Conservation (phyloP, 1,140 invertebrate species). For the Camponotus pennsylvanicus region DNA sequence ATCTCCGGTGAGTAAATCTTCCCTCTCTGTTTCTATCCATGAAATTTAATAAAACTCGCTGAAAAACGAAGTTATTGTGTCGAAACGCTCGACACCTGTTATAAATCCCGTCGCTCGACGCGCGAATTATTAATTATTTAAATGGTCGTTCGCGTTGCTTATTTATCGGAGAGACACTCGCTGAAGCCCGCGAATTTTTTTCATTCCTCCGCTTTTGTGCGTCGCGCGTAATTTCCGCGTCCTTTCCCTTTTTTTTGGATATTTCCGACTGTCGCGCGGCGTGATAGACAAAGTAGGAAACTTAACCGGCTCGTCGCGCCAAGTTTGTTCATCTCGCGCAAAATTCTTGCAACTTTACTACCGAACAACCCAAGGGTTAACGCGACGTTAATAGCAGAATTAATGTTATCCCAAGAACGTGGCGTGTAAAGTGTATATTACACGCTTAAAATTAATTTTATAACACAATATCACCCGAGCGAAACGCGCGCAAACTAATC, state of each 20-base stretch:
- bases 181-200: constrained; percentile 5
- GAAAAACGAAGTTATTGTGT: not conserved
- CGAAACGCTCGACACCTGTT: not conserved
- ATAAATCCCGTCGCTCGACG: not conserved
- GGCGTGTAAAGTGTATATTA: not conserved
- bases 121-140: not conserved
- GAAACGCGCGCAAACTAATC: not conserved
- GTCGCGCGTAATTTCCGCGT: constrained; percentile 22
- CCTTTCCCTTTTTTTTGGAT: constrained; percentile 20
- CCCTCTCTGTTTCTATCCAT: not conserved
- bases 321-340: constrained; percentile 50
- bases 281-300: constrained; percentile 48
- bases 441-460: constrained; percentile 27
- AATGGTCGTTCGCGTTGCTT: not conserved
- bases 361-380: constrained; percentile 22
- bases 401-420: constrained; percentile 13
- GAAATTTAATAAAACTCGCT: not conserved
- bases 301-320: constrained; percentile 36
- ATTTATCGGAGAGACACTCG: constrained; percentile 8
- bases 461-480: not conserved
- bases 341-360: constrained; percentile 41
- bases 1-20: constrained; percentile 87
- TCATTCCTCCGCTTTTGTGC: not conserved
- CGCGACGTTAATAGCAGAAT: constrained; percentile 45
- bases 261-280: constrained; percentile 38